Conservation (phyloP, 2,888 invertebrate genomes). For the Pterobdella sp. region DNA sequence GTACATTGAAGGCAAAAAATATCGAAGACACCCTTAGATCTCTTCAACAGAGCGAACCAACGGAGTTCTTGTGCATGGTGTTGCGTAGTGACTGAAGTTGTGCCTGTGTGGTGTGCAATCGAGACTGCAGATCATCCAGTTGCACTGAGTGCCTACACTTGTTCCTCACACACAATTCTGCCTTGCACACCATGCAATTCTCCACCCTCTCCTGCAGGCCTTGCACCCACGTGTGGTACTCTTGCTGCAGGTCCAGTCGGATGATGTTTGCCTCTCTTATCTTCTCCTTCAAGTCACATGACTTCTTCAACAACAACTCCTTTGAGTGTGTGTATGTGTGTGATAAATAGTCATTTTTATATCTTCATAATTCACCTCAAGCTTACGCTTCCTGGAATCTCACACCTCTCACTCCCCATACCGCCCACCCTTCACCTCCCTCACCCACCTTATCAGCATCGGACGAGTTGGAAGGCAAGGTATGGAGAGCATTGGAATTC, state of each 20-base stretch:
- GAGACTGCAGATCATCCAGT: not conserved
- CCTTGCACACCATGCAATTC: too few species aligned
- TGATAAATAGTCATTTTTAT: too few species aligned
- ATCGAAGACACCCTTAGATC: too few species aligned
- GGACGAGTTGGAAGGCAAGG: not conserved
- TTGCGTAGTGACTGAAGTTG: slow-evolving; percentile 25
- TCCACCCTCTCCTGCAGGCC: not conserved
- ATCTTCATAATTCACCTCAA: too few species aligned
- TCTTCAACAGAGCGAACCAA: slow-evolving; percentile 8
- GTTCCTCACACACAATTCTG: not conserved
- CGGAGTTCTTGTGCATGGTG: slow-evolving; percentile 21
- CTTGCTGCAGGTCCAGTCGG: not conserved
- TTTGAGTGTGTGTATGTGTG: slow-evolving; percentile 6
- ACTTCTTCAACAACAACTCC: not conserved
- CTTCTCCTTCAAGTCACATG: not conserved
- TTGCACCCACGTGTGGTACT: not conserved
- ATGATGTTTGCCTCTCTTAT: not conserved
- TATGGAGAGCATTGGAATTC: not conserved
- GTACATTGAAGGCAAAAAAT: too few species aligned
- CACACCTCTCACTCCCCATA: too few species aligned
- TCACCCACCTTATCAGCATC: not conserved
- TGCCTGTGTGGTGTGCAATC: not conserved
- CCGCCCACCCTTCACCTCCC: not conserved
- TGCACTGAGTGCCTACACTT: not conserved
- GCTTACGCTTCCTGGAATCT: too few species aligned